Conservation (phyloP, 2,113 vertebrate genomes). For the Carlito syrichta region DNA sequence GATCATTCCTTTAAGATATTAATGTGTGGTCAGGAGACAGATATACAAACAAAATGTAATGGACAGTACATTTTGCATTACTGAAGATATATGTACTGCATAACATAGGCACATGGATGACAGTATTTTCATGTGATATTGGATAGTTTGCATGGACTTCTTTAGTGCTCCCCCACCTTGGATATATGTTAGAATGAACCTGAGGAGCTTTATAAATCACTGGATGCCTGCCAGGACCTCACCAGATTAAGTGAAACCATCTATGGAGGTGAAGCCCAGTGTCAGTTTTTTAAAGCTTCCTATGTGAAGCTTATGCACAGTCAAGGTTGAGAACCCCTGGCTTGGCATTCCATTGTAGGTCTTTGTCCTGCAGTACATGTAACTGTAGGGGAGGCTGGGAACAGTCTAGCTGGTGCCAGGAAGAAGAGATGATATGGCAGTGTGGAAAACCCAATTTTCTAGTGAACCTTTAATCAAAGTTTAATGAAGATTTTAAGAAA, state of each 20-base stretch:
- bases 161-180: neutral
- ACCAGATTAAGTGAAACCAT: neutral
- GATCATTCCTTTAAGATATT: neutral
- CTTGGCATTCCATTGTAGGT: neutral
- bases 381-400: neutral
- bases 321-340: neutral
- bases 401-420: neutral
- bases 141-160: neutral
- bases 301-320: neutral
- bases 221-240: neutral
- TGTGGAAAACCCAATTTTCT: neutral
- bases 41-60: neutral
- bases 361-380: neutral
- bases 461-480: neutral
- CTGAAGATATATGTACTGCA: neutral
- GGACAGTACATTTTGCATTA: neutral
- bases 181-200: neutral
- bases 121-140: neutral
- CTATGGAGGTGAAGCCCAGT: too few species aligned
- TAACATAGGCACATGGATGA: neutral
- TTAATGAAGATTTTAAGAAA: neutral
- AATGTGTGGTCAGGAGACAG: neutral
- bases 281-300: neutral
- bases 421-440: neutral
- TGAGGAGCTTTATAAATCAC: neutral